phyloP scores from a whole-genome alignment of 2,113 vertebrate species.

The Upupa epops region DNA sequence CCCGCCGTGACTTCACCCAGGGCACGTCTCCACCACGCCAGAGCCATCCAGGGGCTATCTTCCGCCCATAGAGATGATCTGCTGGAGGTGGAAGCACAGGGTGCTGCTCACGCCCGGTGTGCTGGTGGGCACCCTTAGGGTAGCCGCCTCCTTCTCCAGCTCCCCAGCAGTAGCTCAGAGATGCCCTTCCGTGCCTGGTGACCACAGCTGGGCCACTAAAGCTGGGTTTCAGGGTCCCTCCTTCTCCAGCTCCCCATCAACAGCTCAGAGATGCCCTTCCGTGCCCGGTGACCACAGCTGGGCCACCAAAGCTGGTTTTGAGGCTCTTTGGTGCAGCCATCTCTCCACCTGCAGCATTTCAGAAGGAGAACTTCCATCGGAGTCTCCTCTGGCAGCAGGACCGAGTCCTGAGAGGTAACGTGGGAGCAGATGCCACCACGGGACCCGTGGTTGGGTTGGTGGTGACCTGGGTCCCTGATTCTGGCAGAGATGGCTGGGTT shows the following conservation, averaged over 20 bases:
- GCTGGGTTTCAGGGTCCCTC: no score
- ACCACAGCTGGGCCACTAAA: accelerated
- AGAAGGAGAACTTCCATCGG: accelerated
- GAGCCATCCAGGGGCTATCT: accelerated
- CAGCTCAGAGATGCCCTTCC: background rate
- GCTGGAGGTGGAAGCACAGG: background rate
- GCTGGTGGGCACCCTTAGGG: accelerated
- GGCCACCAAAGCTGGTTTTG: accelerated
- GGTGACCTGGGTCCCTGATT: accelerated
- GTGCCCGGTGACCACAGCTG: accelerated
- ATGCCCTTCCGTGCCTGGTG: background rate
- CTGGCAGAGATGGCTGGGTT: accelerated
- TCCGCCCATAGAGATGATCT: background rate
- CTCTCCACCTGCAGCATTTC: accelerated
- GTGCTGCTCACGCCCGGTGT: accelerated
- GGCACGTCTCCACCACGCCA: accelerated
- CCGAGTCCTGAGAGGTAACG: accelerated
- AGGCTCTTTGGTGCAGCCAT: background rate
- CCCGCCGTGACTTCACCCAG: accelerated
- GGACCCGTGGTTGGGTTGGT: no score
- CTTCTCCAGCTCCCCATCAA: background rate
- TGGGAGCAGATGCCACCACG: accelerated
- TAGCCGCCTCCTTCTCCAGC: background rate
- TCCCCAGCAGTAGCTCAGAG: accelerated
- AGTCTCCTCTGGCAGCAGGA: background rate